phyloP scores from a whole-genome alignment of 2,113 vertebrate genomes.

The Corvus moneduloides region DNA sequence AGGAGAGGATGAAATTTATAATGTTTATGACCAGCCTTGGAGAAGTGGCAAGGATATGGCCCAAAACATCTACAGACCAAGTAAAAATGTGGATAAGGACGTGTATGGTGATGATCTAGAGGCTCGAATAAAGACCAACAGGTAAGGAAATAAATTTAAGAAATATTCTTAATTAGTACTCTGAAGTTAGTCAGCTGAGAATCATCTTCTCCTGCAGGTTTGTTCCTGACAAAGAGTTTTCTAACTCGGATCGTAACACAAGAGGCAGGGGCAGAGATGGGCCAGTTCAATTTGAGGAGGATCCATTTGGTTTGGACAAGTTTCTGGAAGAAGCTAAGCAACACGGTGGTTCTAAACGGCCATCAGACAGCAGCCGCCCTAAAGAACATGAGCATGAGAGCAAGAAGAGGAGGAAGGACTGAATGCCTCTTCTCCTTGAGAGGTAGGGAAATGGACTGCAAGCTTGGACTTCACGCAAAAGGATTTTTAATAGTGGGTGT shows the following conservation, averaged over 20 bases:
- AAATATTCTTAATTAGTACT: neutral
- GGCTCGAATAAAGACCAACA: constrained; percentile 87
- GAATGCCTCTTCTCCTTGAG: constrained; percentile 14
- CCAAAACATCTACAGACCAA: constrained; percentile 93
- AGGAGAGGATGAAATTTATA: constrained; percentile 94
- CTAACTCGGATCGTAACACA: constrained; percentile 82
- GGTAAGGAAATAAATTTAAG: constrained; percentile 69
- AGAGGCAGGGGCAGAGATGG: constrained; percentile 86
- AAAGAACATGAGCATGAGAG: constrained; percentile 95
- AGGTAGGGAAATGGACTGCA: constrained; percentile 34
- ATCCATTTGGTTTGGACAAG: constrained; percentile 98
- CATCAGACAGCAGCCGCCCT: constrained; percentile 88
- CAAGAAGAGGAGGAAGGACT: constrained; percentile 98
- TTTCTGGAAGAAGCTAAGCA: constrained; percentile 99
- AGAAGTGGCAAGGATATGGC: constrained; percentile 90
- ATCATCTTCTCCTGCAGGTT: constrained; percentile 78
- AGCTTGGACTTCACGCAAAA: constrained; percentile 1
- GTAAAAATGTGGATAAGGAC: constrained; percentile 92
- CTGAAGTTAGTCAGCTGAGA: neutral
- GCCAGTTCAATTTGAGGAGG: constrained; percentile 96
- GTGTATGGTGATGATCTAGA: constrained; percentile 91
- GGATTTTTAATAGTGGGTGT: constrained; percentile 8
- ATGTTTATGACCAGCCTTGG: constrained; percentile 95
- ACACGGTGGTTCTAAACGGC: constrained; percentile 94
- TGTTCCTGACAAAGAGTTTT: constrained; percentile 94